Base-by-base conservation (phyloP, 2,113 vertebrate species). In the Melanostigma gelatinosum region DNA sequence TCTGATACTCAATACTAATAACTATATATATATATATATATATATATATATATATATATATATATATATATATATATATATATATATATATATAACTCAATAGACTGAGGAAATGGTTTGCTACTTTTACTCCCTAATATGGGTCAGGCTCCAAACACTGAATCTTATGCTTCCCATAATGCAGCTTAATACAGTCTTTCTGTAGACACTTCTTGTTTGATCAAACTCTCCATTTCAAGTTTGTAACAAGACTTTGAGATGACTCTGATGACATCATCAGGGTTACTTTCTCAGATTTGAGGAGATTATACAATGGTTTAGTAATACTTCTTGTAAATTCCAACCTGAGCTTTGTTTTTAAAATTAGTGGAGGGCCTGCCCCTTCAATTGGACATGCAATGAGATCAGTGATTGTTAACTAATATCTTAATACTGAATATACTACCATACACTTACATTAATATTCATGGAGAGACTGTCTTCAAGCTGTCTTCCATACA, bases 401-500 rank as follows among this genome's bases (percentile, higher is more conserved):
- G 32, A 72, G 24, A 68, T 74, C 12, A 55, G 7, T 27, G 32
- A 65, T 79, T 52, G 63, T 40, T 32, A n/a, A 63, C 11, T 16
- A 44, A 48, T 71, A 7, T 61, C 38, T 61, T 72, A 13, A 27
- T 60, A 61, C 5, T 74, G 12, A 48, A 70, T 73, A 44, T 68
- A 5, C 12, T 46, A 68, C 24, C 66, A 60, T 48, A 20, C 13
- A 57, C 15, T 75, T 5, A 57, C 22, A 61, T 73, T 40, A 2
- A 65, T 63, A 44, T 32, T 22, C 40, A n/a, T 40, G 10, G 7
- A 72, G 22, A 40, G 6, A 62, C 11, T 10, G 34, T 60, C 36
- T 79, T 80, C 67, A 77, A 68, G 54, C 50, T 54, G 55, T 67
- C 20, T 36, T 72, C 11, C 1, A 0, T 80, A 52, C 1, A 83